These are phyloP conservation scores for Calephelis nemesis DNA, from an alignment of 1,140 invertebrate genomes.

Conservation along the genomic window DNA sequence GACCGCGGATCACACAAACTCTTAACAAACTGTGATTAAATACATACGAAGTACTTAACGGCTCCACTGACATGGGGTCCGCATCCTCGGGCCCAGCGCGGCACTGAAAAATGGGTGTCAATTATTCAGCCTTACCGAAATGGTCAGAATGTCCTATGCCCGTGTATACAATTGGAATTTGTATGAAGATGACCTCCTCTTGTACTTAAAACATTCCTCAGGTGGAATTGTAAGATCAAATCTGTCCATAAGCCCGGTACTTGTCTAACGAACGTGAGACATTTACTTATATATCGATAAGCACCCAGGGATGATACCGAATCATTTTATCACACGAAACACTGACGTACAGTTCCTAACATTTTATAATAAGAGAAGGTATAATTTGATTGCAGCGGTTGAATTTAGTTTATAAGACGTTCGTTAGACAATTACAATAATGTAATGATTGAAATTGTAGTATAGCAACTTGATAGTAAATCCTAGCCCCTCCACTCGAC, in stretches of 20 bases:
- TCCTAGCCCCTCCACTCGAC: not conserved
- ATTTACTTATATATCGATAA: slow-evolving; percentile 29
- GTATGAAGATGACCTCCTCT: slow-evolving; percentile 40
- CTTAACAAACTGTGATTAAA: slow-evolving; percentile 60
- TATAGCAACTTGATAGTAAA: no score
- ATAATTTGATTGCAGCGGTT: slow-evolving; percentile 52
- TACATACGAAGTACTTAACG: slow-evolving; percentile 59
- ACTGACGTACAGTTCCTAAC: slow-evolving; percentile 63
- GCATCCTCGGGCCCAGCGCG: slow-evolving; percentile 45
- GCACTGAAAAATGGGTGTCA: slow-evolving; percentile 57
- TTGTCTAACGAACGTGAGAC: slow-evolving; percentile 40
- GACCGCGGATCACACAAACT: slow-evolving; percentile 20
- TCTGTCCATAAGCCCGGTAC: slow-evolving; percentile 47
- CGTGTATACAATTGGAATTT: slow-evolving; percentile 50
- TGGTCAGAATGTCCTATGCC: slow-evolving; percentile 47
- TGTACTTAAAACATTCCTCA: slow-evolving; percentile 53
- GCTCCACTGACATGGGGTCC: slow-evolving; percentile 60
- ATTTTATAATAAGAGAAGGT: slow-evolving; percentile 53
- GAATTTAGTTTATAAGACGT: slow-evolving; percentile 50
- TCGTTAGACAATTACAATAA: slow-evolving; percentile 38
- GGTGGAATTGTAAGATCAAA: slow-evolving; percentile 56
- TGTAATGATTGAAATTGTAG: slow-evolving; percentile 1
- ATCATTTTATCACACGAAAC: slow-evolving; percentile 2
- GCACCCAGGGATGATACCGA: slow-evolving; percentile 30
- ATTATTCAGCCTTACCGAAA: slow-evolving; percentile 69